phyloP scores from a whole-genome alignment of 2,797 vertebrate genomes.

The Sebastolobus alascanus region DNA sequence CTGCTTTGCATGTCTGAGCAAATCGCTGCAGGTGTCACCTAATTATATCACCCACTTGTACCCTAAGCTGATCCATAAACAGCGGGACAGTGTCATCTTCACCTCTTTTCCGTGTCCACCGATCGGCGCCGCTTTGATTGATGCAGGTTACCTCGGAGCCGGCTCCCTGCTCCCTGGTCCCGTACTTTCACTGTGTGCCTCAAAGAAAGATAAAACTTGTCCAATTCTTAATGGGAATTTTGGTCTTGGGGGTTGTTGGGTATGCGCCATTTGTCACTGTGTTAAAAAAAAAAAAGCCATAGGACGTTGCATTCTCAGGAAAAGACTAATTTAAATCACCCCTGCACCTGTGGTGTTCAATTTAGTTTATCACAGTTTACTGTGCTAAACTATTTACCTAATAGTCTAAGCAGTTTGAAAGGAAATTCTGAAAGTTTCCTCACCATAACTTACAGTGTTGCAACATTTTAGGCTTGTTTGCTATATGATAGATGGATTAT shows the following conservation, averaged over 20 bases:
- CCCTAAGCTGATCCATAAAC: constrained; percentile 70
- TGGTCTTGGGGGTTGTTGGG: constrained; percentile 28
- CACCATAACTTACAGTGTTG: neutral
- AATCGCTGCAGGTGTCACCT: constrained; percentile 73
- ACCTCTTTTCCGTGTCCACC: constrained; percentile 39
- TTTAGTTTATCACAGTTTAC: constrained; percentile 26
- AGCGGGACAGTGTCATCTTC: constrained; percentile 44
- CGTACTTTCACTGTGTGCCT: neutral
- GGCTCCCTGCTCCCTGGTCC: constrained; percentile 7
- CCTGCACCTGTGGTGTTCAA: constrained; percentile 10
- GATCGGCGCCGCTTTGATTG: constrained; percentile 66
- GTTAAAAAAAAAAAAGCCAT: constrained; percentile 2
- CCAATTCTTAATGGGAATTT: constrained; percentile 42
- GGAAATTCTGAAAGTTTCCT: neutral
- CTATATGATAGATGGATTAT: neutral
- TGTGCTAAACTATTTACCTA: constrained; percentile 5
- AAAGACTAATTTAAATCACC: constrained; percentile 22
- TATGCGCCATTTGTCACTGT: neutral
- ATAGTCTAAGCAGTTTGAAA: neutral
- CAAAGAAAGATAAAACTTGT: constrained; percentile 44
- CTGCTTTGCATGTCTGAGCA: constrained; percentile 69
- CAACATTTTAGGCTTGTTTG: constrained; percentile 10
- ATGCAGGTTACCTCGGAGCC: constrained; percentile 54
- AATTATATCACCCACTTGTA: constrained; percentile 75
- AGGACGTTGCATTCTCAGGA: neutral